phyloP scores from a whole-genome alignment of 35 echinoderm and acorn worm species.

The Ptychodera flava region DNA sequence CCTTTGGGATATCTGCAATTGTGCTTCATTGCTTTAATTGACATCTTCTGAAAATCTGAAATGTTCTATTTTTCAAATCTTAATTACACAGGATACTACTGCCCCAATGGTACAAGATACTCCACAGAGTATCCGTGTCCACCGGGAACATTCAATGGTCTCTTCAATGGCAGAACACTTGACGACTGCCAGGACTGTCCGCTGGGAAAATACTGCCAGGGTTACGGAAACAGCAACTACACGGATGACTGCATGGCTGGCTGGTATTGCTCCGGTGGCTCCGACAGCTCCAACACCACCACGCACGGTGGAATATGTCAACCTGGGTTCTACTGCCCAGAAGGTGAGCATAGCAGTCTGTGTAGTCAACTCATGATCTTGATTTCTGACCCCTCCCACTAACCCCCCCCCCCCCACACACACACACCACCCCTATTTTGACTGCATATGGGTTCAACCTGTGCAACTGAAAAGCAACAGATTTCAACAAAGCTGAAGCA shows the following conservation, averaged over 20 bases:
- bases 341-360: constrained; percentile 23
- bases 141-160: constrained; percentile 82
- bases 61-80: background rate
- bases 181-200: constrained; percentile 78
- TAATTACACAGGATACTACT: constrained; percentile 60
- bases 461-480: no score
- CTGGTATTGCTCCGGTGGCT: constrained; percentile 81
- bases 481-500: no score
- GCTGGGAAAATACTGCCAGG: constrained; percentile 80
- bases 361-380: no score
- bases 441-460: no score
- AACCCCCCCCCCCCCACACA: no score
- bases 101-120: constrained; percentile 79
- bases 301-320: constrained; percentile 65
- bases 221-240: constrained; percentile 90
- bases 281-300: constrained; percentile 59
- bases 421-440: no score
- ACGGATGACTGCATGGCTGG: constrained; percentile 91
- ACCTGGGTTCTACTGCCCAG: constrained; percentile 69
- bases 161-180: constrained; percentile 36
- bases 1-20: no score
- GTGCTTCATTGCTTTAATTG: no score
- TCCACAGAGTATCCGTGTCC: constrained; percentile 77
- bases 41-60: constrained; percentile 21
- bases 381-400: no score